These are phyloP conservation scores for Lepidurus packardi DNA, from an alignment of 1,140 invertebrate species.

Conservation along the genomic window DNA sequence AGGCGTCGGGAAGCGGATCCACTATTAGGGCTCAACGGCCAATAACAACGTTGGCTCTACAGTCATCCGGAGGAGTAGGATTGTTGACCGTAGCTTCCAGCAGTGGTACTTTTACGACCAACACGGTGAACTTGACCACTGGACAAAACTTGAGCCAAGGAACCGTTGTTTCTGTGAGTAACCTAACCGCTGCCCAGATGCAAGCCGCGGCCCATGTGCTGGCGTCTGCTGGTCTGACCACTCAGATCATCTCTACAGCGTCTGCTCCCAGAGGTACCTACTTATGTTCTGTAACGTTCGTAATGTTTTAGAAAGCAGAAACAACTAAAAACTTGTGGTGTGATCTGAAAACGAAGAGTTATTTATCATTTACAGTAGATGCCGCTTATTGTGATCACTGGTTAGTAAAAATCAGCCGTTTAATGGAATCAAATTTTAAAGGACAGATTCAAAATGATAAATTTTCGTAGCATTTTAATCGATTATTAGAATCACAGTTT, in stretches of 20 bases:
- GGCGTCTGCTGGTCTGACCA: conserved; percentile 43
- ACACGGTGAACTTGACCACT: conserved; percentile 32
- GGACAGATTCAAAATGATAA: no score
- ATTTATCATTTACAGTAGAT: no score
- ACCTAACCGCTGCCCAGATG: conserved; percentile 42
- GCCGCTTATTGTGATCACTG: no score
- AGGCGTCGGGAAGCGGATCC: conserved; percentile 10
- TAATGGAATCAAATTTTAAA: no score
- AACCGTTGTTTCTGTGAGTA: conserved; percentile 44
- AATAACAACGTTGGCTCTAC: conserved; percentile 29
- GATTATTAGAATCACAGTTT: no score
- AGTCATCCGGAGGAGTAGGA: conserved; percentile 34
- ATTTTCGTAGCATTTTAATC: not conserved
- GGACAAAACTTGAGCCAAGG: conserved; percentile 32
- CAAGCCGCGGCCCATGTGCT: conserved; percentile 43
- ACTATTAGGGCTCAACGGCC: conserved; percentile 20
- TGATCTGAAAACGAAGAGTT: no score
- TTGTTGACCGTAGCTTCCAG: conserved; percentile 32
- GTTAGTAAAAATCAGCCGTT: no score
- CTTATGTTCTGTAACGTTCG: conserved; percentile 43
- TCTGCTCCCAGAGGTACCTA: conserved; percentile 43
- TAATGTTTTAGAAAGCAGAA: conserved; percentile 39
- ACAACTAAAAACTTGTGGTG: no score
- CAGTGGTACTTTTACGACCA: conserved; percentile 28
- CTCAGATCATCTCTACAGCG: conserved; percentile 40